Evolutionary conservation across 2,888 invertebrate species (phyloP).

Genomic region (Sarcophaga caerulescens): DNA sequence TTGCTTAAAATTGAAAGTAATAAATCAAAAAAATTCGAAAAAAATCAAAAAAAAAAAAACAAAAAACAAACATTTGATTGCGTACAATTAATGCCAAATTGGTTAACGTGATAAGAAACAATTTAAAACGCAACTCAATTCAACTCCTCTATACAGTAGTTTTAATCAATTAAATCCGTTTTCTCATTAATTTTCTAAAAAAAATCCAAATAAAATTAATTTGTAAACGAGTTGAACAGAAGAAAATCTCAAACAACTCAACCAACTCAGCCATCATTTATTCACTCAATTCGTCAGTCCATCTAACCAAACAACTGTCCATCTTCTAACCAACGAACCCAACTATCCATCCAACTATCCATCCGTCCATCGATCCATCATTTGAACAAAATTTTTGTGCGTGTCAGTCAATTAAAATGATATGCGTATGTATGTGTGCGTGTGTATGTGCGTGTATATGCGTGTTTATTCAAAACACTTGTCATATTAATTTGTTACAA

Average conservation of each 20-base stretch:
- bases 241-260: not conserved
- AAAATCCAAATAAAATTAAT: constrained; percentile 31
- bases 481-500: constrained; percentile 61
- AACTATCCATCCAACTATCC: constrained; percentile 4
- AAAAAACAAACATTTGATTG: constrained; percentile 31
- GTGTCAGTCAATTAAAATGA: constrained; percentile 70
- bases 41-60: constrained; percentile 21
- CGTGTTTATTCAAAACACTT: constrained; percentile 71
- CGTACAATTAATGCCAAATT: constrained; percentile 47
- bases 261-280: not conserved
- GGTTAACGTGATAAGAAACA: constrained; percentile 44
- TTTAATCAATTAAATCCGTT: constrained; percentile 27
- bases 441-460: constrained; percentile 55
- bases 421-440: constrained; percentile 42
- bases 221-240: not conserved
- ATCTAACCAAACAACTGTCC: not conserved
- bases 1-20: not conserved
- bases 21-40: constrained; percentile 13
- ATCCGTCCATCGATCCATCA: constrained; percentile 41
- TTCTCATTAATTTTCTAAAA: constrained; percentile 22
- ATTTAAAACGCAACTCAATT: constrained; percentile 16
- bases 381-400: constrained; percentile 44
- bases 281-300: not conserved
- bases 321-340: not conserved
- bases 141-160: too few relatives aligned